Base-by-base conservation (phyloP, 2,113 vertebrate genomes). In the Salvelinus namaycush region DNA sequence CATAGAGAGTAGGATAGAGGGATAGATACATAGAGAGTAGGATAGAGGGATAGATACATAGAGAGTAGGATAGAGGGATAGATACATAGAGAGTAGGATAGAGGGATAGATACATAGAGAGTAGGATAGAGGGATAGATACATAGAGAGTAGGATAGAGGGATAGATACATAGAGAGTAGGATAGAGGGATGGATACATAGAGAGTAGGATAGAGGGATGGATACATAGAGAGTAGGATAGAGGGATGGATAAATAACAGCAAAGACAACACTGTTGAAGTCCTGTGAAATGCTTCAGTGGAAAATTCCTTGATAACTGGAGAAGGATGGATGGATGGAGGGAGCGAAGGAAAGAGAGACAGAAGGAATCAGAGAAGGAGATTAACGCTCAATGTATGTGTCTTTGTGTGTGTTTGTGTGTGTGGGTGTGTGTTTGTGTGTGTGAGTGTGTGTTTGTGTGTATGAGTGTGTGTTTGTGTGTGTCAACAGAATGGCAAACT, bases 401-500 rank as follows among this genome's bases (percentile, higher is more conserved):
- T 34, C 6, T 6, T 34, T 51, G 22, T 62, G 24, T 31, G 65
- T 70, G 81, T 72, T 75, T 76, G 82, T 57, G 76, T 6, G 31
- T 34, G 31, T 31, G 29, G 5, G 29, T 31, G 29, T 31, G 29
- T 27, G 26, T 27, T 1, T 27, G 73, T 69, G 57, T 20, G 14
- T 12, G 14, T 12, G 1, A 1, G 49, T 51, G 49, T 0, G 31
- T 39, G 34, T 39, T 0, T 39, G 7, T 9, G 1, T 39, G 34
- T 9, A 0, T 39, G 34, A 8, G 34, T 39, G 7, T 31, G 31
- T 31, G 31, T 31, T 31, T 31, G 5, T 31, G 31, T 31, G 31
- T 86, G 89, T 89, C 87, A 90, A 68, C 60, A 31, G 66, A 71
- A 68, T 83, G 85, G 84, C 84, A 90, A 87, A 85, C 80, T 68